Evolutionary conservation across 2,797 vertebrate species (phyloP).

Genomic region (Melopsittacus undulatus): DNA sequence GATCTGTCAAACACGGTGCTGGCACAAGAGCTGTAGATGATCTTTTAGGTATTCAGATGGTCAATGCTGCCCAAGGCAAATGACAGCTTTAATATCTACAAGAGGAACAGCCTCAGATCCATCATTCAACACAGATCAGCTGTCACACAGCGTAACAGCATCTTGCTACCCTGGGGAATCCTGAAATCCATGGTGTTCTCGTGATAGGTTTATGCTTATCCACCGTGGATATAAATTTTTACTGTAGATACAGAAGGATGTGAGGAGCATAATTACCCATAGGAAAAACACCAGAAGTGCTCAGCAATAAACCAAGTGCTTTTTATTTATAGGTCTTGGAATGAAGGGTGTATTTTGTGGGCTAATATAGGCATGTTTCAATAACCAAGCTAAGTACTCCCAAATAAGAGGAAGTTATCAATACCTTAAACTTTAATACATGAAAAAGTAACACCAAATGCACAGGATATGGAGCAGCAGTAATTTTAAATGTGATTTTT

Average conservation of each 20-base stretch:
- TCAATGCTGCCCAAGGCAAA: neutral
- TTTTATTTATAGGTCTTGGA: neutral
- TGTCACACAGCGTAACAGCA: fast-evolving
- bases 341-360: neutral
- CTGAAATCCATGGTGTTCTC: neutral
- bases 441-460: neutral
- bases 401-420: neutral
- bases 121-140: neutral
- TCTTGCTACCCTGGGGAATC: neutral
- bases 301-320: neutral
- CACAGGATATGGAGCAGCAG: neutral
- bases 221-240: neutral
- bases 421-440: neutral
- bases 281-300: neutral
- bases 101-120: neutral
- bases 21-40: neutral
- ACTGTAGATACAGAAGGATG: neutral
- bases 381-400: neutral
- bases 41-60: neutral
- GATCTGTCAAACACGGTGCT: neutral
- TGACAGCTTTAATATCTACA: neutral
- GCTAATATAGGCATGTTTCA: neutral
- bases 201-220: neutral
- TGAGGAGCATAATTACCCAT: neutral
- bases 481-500: neutral